Evolutionary conservation across 64 coral and sea anemone species (phyloP), one percentile per base, ranked within the genome.

Genomic region (Pocillopora verrucosa): DNA sequence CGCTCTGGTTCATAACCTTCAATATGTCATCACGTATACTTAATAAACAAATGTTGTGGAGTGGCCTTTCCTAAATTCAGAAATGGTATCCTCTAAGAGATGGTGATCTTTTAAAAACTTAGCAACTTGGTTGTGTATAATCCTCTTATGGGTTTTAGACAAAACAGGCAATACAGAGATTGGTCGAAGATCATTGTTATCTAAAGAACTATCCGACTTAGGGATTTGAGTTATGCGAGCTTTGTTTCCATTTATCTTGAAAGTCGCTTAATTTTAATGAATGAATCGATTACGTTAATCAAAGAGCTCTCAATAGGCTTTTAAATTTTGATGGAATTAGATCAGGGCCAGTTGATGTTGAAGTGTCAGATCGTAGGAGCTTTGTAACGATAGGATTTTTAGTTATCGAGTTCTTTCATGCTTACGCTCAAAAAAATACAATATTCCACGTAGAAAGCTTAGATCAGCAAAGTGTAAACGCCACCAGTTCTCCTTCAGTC

Each of bases 151-250:
- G 30, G 30, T 36, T 72, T 74, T 87, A 14, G 84, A 87, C 62
- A 87, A 65, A 36, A 87, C 84, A 15, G 84, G 84, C 34, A 87
- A 72, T 1, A 87, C 72, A 22, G 84, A 36, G 61, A 87, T 87
- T 68, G 84, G 64, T 16, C 64, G 16, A 56, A 87, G 37, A 73
- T 73, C 64, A 87, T 87, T 87, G 13, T 73, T 87, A n/a, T 65
- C 61, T 56, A 74, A 9, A 56, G 64, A 19, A 36, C 64, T 65
- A 69, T 68, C 67, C 61, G 37, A 25, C 84, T 87, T 87, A 20
- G 84, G 84, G 59, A 87, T 87, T 22, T 63, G 22, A 65, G 58
- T 87, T 65, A 87, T 88, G 20, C 87, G 17, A 56, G 87, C 87
- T 38, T 30, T n/a, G 16, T 77, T 77, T 76, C 87, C 87, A 88